These are phyloP conservation scores for Phaetusa simplex DNA, from an alignment of 2,113 vertebrate genomes.

Conservation along the genomic window DNA sequence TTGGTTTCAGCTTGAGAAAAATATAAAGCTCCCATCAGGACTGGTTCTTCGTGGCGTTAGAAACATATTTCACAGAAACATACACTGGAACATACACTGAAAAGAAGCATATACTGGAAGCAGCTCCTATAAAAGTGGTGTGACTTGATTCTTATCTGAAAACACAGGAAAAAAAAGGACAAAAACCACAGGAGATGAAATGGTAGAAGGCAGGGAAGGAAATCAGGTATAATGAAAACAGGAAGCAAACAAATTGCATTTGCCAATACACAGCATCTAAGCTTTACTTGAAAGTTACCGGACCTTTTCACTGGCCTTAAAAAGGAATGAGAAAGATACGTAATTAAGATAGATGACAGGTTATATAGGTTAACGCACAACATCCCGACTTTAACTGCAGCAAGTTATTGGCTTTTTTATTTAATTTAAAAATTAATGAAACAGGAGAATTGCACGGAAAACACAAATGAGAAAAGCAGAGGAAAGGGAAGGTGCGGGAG, in stretches of 20 bases:
- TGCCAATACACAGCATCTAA: not conserved
- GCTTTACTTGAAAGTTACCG: not conserved
- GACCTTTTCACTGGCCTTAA: not conserved
- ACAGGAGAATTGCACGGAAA: not conserved
- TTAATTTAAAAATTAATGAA: constrained; percentile 22
- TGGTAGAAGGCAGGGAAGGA: not conserved
- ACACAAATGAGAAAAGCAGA: not conserved
- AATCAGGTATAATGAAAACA: not conserved
- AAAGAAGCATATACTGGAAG: not conserved
- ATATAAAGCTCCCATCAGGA: not conserved
- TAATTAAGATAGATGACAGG: not conserved
- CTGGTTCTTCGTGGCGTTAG: not conserved
- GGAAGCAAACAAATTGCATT: not conserved
- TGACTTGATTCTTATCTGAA: not conserved
- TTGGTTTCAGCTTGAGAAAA: not conserved
- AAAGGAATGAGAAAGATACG: not conserved
- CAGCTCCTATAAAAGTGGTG: not conserved
- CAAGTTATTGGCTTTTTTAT: not conserved
- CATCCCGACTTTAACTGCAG: not conserved
- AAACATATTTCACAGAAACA: not conserved
- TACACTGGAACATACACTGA: not conserved
- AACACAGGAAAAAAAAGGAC: not conserved
- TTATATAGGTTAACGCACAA: not conserved
- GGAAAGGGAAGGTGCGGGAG: not conserved
- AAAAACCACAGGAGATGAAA: not conserved